These are phyloP conservation scores for Epizoanthus rinbou DNA, from an alignment of 92 coral and sea anemone genomes.

Conservation along the genomic window DNA sequence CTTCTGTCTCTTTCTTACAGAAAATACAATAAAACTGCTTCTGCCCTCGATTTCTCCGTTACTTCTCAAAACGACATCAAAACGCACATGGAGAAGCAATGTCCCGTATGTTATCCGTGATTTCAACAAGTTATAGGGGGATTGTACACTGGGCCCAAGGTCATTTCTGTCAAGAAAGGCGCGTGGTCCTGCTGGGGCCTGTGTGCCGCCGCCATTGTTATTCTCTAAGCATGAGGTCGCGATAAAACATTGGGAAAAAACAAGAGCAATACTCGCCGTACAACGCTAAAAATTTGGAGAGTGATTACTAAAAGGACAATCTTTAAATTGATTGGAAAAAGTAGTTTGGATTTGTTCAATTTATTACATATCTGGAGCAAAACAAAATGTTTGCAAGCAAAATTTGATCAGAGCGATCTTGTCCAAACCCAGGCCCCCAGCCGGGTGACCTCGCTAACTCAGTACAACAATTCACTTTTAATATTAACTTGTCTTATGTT, in stretches of 20 bases:
- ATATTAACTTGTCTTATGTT: too few relatives aligned
- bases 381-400: slow-evolving; percentile 1
- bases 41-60: not conserved
- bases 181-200: not conserved
- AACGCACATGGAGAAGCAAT: slow-evolving; percentile 7
- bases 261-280: not conserved
- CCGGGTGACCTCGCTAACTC: slow-evolving; percentile 16
- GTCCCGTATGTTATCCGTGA: slow-evolving; percentile 7
- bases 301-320: not conserved
- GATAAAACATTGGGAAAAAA: slow-evolving; percentile 7
- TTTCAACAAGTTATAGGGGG: not conserved
- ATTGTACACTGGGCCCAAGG: slow-evolving; percentile 31
- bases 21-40: not conserved
- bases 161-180: slow-evolving; percentile 8
- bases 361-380: not conserved
- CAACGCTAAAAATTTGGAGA: not conserved
- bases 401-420: slow-evolving; percentile 7
- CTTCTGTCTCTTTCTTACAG: not conserved
- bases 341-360: not conserved
- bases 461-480: too few relatives aligned
- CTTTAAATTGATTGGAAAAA: not conserved
- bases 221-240: not conserved
- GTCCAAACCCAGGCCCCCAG: slow-evolving; percentile 30
- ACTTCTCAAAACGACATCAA: not conserved
- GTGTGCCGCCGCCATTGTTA: slow-evolving; percentile 36